A percentile compares a stretch with the other conserved stretches of the same genome.
Evolutionary conservation across 2,888 invertebrate genomes (phyloP).

Genomic region (Sinhomidia bicolor): DNA sequence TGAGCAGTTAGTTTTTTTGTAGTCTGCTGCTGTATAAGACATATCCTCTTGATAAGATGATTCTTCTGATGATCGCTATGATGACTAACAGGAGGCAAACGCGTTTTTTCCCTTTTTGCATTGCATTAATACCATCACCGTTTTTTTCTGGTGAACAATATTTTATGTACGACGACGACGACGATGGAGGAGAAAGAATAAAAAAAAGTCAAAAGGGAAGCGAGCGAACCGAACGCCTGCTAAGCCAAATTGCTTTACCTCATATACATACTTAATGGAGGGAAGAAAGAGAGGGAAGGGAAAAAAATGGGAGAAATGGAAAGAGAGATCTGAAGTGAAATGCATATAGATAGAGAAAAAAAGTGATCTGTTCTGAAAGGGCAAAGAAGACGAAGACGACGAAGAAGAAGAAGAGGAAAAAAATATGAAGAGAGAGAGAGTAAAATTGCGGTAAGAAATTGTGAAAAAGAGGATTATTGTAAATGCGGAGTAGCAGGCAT

Average conservation of each 20-base stretch:
- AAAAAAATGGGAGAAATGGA: neutral
- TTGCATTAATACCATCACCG: too few species aligned
- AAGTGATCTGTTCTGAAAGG: conserved; percentile 55
- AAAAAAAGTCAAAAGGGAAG: conserved; percentile 21
- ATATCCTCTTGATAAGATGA: neutral
- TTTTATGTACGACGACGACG: conserved; percentile 25
- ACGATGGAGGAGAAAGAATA: too few species aligned
- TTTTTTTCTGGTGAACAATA: conserved; percentile 31
- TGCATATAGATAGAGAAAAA: conserved; percentile 51
- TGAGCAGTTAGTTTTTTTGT: too few species aligned
- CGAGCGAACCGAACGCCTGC: conserved; percentile 22
- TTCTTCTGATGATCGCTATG: neutral
- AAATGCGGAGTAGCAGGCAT: conserved; percentile 40
- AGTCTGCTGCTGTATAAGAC: neutral
- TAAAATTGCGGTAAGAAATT: conserved; percentile 59
- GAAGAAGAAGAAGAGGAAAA: too few species aligned
- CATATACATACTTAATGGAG: conserved; percentile 66
- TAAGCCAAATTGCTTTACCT: conserved; percentile 52
- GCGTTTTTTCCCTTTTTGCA: conserved; percentile 37
- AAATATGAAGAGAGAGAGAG: conserved; percentile 40
- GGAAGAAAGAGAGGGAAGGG: neutral
- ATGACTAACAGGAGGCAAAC: conserved; percentile 41
- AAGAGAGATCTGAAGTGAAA: neutral
- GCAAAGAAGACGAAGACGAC: too few species aligned
- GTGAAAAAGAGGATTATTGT: conserved; percentile 64